Evolutionary conservation across 2,113 vertebrate genomes (phyloP).

Genomic region (Marmota monax): DNA sequence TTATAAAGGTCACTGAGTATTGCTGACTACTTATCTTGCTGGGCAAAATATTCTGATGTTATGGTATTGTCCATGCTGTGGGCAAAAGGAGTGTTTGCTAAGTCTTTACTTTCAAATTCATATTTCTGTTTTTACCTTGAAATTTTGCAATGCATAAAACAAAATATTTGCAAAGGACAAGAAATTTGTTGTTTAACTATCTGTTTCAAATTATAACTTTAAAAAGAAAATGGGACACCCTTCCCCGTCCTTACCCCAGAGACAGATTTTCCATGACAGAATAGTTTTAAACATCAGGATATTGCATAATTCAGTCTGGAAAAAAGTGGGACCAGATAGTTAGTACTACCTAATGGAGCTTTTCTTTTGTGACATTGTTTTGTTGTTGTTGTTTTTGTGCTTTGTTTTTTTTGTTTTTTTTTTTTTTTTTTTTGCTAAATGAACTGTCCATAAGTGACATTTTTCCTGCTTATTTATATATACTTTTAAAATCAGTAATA

Average conservation of each 20-base stretch:
- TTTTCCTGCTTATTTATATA: background rate
- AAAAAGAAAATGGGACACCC: conserved; percentile 70
- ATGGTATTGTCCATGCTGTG: background rate
- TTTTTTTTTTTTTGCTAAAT: background rate
- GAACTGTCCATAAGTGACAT: background rate
- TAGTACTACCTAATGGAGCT: conserved; percentile 60
- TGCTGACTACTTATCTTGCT: conserved; percentile 9
- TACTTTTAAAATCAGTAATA: background rate
- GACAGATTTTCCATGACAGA: conserved; percentile 83
- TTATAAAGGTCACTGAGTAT: background rate
- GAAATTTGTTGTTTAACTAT: conserved; percentile 77
- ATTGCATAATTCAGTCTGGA: conserved; percentile 82
- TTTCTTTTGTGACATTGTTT: background rate
- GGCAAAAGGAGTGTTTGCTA: background rate
- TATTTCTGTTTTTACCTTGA: conserved; percentile 66
- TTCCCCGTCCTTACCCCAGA: conserved; percentile 60
- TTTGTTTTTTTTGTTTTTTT: background rate
- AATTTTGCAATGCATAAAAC: conserved; percentile 62
- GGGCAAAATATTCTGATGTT: conserved; percentile 56
- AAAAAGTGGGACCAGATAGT: conserved; percentile 68
- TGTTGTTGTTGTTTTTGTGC: background rate
- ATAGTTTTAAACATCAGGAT: conserved; percentile 82
- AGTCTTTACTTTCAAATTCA: conserved; percentile 33
- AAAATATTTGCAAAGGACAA: conserved; percentile 73
- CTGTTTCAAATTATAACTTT: conserved; percentile 82